phyloP scores from a whole-genome alignment of 2,888 invertebrate species.

The Drosophila antonietae region DNA sequence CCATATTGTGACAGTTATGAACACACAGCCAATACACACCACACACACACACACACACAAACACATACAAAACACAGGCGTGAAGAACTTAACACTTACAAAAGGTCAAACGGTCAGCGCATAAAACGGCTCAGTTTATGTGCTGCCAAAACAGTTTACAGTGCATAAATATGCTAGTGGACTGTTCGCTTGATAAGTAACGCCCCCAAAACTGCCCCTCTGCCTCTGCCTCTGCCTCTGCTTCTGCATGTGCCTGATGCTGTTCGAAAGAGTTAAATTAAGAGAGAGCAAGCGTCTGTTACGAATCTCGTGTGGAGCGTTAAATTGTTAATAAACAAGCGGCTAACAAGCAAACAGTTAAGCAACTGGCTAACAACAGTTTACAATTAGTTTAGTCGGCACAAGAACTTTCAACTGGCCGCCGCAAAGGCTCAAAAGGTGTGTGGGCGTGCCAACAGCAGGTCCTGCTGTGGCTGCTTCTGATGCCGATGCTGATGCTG shows the following conservation, averaged over 20 bases:
- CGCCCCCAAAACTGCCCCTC: constrained; percentile 37
- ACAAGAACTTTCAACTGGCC: constrained; percentile 70
- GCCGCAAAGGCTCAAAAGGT: constrained; percentile 51
- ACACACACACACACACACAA: constrained; percentile 2
- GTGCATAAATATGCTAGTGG: constrained; percentile 68
- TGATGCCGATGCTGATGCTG: constrained; percentile 23
- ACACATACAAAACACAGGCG: constrained; percentile 6
- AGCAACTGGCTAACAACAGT: constrained; percentile 76
- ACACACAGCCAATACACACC: constrained; percentile 18
- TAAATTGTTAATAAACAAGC: constrained; percentile 82
- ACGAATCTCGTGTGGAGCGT: constrained; percentile 61
- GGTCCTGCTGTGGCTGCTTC: constrained; percentile 39
- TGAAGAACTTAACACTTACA: constrained; percentile 56
- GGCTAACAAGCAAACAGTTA: constrained; percentile 75
- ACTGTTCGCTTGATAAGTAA: constrained; percentile 58
- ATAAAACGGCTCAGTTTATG: constrained; percentile 71
- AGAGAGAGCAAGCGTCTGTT: constrained; percentile 47
- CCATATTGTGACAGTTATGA: constrained; percentile 56
- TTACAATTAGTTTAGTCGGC: constrained; percentile 74
- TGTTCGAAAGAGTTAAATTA: constrained; percentile 35
- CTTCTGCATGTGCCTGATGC: background rate
- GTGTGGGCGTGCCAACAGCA: constrained; percentile 55
- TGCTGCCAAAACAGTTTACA: constrained; percentile 59
- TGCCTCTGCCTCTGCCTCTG: too few species aligned
- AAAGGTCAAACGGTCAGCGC: constrained; percentile 73